Conservation (phyloP, 2,888 invertebrate species). For the Antitype chi region DNA sequence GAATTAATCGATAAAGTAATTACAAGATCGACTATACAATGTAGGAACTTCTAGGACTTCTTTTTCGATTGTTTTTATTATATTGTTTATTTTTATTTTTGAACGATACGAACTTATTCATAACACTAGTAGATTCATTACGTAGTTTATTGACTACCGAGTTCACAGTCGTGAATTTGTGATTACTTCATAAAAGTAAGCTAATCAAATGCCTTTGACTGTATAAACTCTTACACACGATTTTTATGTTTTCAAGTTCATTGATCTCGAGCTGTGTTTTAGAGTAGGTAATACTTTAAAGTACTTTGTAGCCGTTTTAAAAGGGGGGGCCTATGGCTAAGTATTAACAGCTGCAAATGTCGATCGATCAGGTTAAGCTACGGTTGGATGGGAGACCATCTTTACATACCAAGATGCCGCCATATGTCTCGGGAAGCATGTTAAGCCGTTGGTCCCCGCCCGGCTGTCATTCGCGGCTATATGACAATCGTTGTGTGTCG, state of each 20-base stretch:
- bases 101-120: too few relatives aligned
- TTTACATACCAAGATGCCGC: too few relatives aligned
- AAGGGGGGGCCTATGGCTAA: background rate
- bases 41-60: background rate
- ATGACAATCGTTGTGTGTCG: too few relatives aligned
- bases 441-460: too few relatives aligned
- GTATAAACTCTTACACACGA: constrained; percentile 47
- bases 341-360: too few relatives aligned
- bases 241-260: constrained; percentile 37
- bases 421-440: too few relatives aligned
- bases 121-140: constrained; percentile 3
- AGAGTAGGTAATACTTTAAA: background rate
- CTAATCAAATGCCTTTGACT: constrained; percentile 45
- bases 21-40: background rate
- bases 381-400: too few relatives aligned
- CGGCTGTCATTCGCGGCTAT: too few relatives aligned
- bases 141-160: constrained; percentile 23
- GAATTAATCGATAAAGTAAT: background rate
- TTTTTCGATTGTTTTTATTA: background rate
- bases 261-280: constrained; percentile 23
- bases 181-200: constrained; percentile 37
- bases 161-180: constrained; percentile 54
- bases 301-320: background rate
- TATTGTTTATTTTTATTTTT: background rate
- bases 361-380: too few relatives aligned